Evolutionary conservation across 1,140 invertebrate genomes (phyloP).

Genomic region (Eumeta japonica): DNA sequence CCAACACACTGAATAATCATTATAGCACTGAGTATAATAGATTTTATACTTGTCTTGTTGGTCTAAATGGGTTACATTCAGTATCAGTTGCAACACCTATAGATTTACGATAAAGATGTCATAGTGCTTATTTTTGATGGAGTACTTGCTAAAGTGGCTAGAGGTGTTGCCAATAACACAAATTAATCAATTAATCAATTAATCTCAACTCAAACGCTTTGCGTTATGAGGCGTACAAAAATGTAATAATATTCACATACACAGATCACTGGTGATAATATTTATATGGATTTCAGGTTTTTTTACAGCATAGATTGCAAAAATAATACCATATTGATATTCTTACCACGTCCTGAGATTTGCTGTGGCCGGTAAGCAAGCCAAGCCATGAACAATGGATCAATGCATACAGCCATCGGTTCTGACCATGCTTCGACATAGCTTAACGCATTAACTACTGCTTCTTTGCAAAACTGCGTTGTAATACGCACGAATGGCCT

Average conservation of each 20-base stretch:
- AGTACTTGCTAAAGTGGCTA: too few relatives aligned
- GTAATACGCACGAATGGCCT: slow-evolving; percentile 27
- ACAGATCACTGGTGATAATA: slow-evolving; percentile 8
- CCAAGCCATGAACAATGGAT: slow-evolving; percentile 32
- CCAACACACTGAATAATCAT: too few relatives aligned
- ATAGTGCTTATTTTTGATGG: too few relatives aligned
- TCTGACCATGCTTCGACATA: slow-evolving; percentile 28
- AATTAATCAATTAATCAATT: slow-evolving; percentile 8
- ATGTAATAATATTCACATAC: too few relatives aligned
- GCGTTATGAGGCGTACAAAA: slow-evolving; percentile 19
- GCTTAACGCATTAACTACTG: slow-evolving; percentile 13
- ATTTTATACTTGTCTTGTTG: too few relatives aligned
- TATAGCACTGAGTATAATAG: too few relatives aligned
- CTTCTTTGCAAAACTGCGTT: slow-evolving; percentile 22
- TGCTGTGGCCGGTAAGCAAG: slow-evolving; percentile 24
- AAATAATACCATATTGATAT: neutral
- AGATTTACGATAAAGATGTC: too few relatives aligned
- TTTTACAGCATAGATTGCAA: neutral
- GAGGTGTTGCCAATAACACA: too few relatives aligned
- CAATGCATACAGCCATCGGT: slow-evolving; percentile 23
- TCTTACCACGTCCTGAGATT: slow-evolving; percentile 9
- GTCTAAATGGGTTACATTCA: too few relatives aligned
- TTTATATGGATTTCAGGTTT: neutral
- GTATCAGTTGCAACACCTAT: too few relatives aligned
- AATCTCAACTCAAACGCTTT: too few relatives aligned